Conservation (phyloP, 2,113 vertebrate species). For the Melanerpes formicivorus region DNA sequence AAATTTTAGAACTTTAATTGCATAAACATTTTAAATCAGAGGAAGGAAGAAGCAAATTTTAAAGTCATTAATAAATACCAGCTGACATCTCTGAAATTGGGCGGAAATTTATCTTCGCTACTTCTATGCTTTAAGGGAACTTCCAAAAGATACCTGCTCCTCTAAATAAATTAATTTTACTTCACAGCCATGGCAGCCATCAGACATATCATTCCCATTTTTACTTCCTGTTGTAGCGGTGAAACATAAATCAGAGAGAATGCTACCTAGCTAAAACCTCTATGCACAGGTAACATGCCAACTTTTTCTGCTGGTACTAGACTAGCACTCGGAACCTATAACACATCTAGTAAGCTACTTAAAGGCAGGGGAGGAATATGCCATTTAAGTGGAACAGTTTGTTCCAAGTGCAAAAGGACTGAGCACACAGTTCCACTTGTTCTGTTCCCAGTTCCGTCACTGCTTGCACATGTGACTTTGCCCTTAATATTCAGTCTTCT, state of each 20-base stretch:
- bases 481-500: background rate
- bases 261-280: background rate
- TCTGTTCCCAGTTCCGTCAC: background rate
- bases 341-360: background rate
- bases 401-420: background rate
- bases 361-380: background rate
- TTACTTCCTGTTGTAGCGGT: background rate
- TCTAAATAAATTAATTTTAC: background rate
- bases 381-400: constrained; percentile 7
- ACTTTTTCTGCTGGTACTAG: background rate
- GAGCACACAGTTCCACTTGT: background rate
- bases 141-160: background rate
- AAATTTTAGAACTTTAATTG: constrained; percentile 5
- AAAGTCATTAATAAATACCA: constrained; percentile 15
- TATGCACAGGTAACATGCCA: background rate
- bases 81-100: background rate
- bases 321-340: background rate
- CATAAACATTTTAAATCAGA: constrained; percentile 31
- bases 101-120: background rate
- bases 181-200: background rate
- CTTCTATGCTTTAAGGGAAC: background rate
- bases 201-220: background rate
- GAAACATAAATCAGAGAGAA: background rate
- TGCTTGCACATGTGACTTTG: background rate
- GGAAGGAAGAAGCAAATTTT: background rate